A percentile compares a stretch with the other conserved stretches of the same genome.
These are phyloP conservation scores for Scarus forsteni DNA, from an alignment of 2,797 vertebrate genomes.

Conservation along the genomic window DNA sequence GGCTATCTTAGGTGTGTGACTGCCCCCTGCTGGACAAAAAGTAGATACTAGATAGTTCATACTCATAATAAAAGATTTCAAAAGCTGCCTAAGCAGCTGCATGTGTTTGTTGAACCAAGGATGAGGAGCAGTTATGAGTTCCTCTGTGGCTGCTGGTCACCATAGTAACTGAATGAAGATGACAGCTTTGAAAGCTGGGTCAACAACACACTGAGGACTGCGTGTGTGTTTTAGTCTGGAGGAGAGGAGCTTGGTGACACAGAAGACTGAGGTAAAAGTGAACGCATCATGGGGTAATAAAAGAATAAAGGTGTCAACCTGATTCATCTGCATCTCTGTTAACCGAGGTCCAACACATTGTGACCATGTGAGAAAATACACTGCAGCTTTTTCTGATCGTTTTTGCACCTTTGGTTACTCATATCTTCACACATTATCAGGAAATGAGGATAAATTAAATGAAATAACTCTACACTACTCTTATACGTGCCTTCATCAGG, in stretches of 20 bases:
- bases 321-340: neutral
- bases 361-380: neutral
- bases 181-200: constrained; percentile 45
- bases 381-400: neutral
- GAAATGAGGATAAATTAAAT: neutral
- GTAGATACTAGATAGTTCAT: neutral
- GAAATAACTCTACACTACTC: too few species aligned
- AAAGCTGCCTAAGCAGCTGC: constrained; percentile 15
- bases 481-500: too few species aligned
- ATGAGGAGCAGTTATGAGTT: constrained; percentile 41
- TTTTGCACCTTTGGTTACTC: constrained; percentile 10
- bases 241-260: neutral
- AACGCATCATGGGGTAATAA: constrained; percentile 1
- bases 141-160: constrained; percentile 40
- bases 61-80: constrained; percentile 3
- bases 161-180: constrained; percentile 54
- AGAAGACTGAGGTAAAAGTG: constrained; percentile 1
- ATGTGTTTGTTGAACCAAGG: constrained; percentile 43
- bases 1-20: neutral
- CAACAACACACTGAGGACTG: constrained; percentile 36
- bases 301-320: constrained; percentile 2
- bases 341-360: constrained; percentile 9
- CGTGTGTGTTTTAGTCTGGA: neutral
- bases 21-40: constrained; percentile 51
- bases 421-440: neutral